phyloP scores from a whole-genome alignment of 2,113 vertebrate genomes.

The Neolamprologus devosi region DNA sequence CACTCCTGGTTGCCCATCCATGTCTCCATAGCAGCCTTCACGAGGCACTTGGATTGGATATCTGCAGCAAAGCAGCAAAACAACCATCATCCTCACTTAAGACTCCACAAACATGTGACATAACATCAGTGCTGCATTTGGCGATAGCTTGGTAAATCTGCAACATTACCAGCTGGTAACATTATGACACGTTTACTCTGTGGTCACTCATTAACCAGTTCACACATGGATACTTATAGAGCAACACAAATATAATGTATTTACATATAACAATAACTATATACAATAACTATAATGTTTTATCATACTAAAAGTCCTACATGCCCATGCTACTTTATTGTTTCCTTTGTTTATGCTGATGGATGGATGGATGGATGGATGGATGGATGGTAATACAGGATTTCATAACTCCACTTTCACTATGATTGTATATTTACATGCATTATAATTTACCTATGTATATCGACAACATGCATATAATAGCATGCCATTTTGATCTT shows the following conservation, averaged over 20 bases:
- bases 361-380: background rate
- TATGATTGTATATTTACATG: background rate
- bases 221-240: background rate
- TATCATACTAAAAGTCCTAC: background rate
- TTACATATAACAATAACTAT: background rate
- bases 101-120: background rate
- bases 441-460: background rate
- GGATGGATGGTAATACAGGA: background rate
- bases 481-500: background rate
- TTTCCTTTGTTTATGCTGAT: background rate
- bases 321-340: background rate
- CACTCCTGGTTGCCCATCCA: conserved; percentile 86
- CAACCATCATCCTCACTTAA: background rate
- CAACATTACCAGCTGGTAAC: background rate
- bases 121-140: background rate
- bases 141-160: background rate
- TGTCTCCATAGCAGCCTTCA: conserved; percentile 88
- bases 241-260: background rate
- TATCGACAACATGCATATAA: background rate
- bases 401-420: background rate
- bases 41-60: conserved; percentile 89
- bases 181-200: background rate
- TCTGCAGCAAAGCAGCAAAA: conserved; percentile 50
- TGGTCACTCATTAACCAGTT: background rate
- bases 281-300: background rate